phyloP scores from a whole-genome alignment of 1,140 invertebrate genomes.

The Caerostris darwini region DNA sequence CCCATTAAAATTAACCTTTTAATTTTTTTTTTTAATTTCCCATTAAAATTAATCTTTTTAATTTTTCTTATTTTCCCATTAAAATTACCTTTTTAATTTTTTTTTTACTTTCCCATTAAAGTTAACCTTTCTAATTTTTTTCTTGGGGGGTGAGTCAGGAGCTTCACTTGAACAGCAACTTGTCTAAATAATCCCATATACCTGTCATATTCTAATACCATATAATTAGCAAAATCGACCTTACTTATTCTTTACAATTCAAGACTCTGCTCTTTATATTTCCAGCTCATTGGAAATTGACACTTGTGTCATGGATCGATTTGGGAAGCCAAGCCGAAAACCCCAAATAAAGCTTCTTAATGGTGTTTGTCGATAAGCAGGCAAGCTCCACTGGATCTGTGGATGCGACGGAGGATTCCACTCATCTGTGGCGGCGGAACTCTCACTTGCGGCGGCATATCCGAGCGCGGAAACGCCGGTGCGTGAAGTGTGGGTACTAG shows the following conservation, averaged over 20 bases:
- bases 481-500: neutral
- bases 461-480: neutral
- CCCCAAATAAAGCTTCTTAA: neutral
- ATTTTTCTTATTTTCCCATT: too few species aligned
- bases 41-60: too few species aligned
- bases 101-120: too few species aligned
- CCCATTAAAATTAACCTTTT: too few species aligned
- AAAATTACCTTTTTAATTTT: too few species aligned
- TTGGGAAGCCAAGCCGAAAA: neutral
- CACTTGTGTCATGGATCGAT: neutral
- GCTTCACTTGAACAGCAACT: too few species aligned
- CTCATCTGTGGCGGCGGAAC: constrained; percentile 22
- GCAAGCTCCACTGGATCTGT: neutral
- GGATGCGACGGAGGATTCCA: neutral
- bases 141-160: too few species aligned
- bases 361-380: neutral
- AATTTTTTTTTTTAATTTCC: too few species aligned
- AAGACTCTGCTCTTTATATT: neutral
- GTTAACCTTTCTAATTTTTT: too few species aligned
- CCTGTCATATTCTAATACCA: too few species aligned
- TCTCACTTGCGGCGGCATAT: constrained; percentile 1
- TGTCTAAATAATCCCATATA: too few species aligned
- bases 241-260: neutral
- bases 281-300: neutral
- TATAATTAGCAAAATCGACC: neutral